phyloP scores from a whole-genome alignment of 1,140 invertebrate species.

The Diuraphis noxia region DNA sequence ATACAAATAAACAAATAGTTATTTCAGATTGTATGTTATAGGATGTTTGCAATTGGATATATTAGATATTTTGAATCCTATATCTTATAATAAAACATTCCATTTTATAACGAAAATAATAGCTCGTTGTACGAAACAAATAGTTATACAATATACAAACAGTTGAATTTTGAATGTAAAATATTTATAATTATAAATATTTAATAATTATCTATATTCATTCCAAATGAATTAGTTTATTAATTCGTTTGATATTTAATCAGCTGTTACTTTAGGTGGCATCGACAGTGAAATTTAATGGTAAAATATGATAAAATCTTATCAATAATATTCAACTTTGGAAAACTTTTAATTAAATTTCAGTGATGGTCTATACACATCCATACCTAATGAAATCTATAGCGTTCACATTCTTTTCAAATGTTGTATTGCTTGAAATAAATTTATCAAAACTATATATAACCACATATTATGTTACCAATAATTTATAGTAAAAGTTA shows the following conservation, averaged over 20 bases:
- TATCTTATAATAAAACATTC: no score
- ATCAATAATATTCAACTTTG: background rate
- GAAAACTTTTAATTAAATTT: background rate
- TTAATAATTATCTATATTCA: no score
- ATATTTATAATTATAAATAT: no score
- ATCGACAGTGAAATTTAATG: background rate
- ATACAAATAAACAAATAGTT: no score
- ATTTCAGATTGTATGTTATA: background rate
- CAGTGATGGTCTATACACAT: background rate
- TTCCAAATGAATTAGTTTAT: background rate
- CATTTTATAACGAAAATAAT: background rate
- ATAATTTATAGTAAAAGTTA: no score
- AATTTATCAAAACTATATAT: background rate
- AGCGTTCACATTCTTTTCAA: background rate
- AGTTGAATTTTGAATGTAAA: background rate
- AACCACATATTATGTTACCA: no score
- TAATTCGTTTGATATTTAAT: background rate
- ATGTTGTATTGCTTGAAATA: background rate
- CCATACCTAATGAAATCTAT: background rate
- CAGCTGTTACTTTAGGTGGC: background rate
- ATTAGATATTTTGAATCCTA: no score
- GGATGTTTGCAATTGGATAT: background rate
- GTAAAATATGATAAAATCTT: background rate
- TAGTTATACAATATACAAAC: background rate
- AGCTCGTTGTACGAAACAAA: background rate